A percentile compares a stretch with the other conserved stretches of the same genome.
Conservation (phyloP, 2,888 invertebrate genomes). For the Alloscopus bannaensis region DNA sequence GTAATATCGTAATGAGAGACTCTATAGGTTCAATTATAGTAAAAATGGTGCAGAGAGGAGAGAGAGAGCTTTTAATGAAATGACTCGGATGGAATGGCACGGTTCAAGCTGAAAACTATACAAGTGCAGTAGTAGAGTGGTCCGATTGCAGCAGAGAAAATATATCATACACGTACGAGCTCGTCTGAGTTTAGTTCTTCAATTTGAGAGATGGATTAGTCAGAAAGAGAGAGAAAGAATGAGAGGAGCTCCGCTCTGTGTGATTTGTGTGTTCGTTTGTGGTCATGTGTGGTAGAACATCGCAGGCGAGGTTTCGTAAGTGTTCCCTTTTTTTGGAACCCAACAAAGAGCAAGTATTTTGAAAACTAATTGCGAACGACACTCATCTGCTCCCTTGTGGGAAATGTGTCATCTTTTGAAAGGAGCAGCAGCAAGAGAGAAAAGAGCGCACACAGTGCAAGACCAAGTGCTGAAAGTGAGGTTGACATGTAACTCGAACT, state of each 20-base stretch:
- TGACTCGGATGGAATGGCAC: slow-evolving; percentile 12
- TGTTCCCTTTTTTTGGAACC: no score
- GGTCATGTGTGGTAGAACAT: no score
- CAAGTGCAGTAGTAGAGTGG: background rate
- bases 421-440: no score
- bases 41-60: background rate
- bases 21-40: no score
- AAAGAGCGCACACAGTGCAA: no score
- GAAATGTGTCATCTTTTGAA: no score
- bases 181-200: slow-evolving; percentile 2
- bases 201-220: background rate
- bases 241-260: background rate
- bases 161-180: no score
- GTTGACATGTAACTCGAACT: slow-evolving; percentile 13
- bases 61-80: slow-evolving; percentile 17
- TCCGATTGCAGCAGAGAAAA: slow-evolving; percentile 2
- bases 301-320: no score
- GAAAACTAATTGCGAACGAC: background rate
- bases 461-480: no score
- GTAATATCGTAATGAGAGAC: no score
- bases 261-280: no score
- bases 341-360: background rate
- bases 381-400: no score
- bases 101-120: background rate
- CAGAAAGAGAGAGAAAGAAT: background rate